These are phyloP conservation scores for Balanococcus diminutus DNA, from an alignment of 2,888 invertebrate genomes.

Conservation along the genomic window DNA sequence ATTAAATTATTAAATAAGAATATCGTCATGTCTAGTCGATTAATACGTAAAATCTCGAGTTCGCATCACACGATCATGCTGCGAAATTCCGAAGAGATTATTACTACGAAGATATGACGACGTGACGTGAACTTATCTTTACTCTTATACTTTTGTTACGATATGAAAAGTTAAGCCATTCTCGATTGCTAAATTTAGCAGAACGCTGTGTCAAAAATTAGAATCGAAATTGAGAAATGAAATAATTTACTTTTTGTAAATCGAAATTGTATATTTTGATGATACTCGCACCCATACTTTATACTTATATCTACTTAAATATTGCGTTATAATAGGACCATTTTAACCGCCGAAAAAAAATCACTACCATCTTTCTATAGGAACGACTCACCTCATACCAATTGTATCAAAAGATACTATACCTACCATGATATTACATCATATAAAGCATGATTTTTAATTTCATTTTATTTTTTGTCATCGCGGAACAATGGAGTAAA, in stretches of 20 bases:
- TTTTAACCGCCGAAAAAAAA: not conserved
- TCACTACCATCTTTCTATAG: not conserved
- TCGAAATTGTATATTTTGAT: too few species aligned
- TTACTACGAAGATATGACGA: not conserved
- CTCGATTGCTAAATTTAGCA: not conserved
- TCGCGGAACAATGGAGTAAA: not conserved
- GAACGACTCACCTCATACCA: not conserved
- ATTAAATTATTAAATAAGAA: not conserved
- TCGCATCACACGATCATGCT: not conserved
- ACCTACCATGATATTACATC: not conserved
- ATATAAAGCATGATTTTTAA: slow-evolving; percentile 5
- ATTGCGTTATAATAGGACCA: not conserved
- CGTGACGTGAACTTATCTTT: not conserved
- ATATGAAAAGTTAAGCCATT: not conserved
- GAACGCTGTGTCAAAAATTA: too few species aligned
- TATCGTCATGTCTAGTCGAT: not conserved
- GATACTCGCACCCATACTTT: too few species aligned
- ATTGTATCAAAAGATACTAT: not conserved
- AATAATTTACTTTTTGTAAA: too few species aligned
- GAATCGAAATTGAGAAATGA: not conserved
- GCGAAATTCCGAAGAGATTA: not conserved
- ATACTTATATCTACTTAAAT: too few species aligned
- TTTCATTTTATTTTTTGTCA: slow-evolving; percentile 16
- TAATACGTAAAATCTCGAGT: too few species aligned
- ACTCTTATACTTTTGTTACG: not conserved